Conservation (phyloP, 2,888 invertebrate genomes). For the Hydrotaea diabolus region DNA sequence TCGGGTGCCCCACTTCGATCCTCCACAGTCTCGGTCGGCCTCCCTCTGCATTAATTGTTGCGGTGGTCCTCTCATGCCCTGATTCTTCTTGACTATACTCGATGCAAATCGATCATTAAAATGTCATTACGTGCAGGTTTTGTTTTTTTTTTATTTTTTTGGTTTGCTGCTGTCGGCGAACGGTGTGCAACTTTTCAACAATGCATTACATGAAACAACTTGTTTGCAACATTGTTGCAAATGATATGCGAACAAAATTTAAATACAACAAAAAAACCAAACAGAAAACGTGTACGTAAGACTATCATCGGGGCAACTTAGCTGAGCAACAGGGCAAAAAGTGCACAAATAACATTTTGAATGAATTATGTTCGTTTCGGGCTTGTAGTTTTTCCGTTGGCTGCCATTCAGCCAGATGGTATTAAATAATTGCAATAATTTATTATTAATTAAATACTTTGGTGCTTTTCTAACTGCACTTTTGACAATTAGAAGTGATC, state of each 20-base stretch:
- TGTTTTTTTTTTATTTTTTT: background rate
- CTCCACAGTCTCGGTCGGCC: too few species aligned
- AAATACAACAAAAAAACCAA: background rate
- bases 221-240: slow-evolving; percentile 62
- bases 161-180: background rate
- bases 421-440: background rate
- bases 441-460: slow-evolving; percentile 14
- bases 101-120: background rate
- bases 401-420: background rate
- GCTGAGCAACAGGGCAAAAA: background rate
- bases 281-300: background rate
- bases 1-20: too few species aligned
- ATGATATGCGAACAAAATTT: background rate
- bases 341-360: slow-evolving; percentile 10
- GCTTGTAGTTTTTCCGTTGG: background rate
- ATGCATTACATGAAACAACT: slow-evolving; percentile 30
- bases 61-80: too few species aligned
- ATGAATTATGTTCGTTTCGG: slow-evolving; percentile 1
- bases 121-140: slow-evolving; percentile 35
- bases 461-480: too few species aligned
- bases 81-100: too few species aligned
- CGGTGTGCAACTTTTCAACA: background rate
- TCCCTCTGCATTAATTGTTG: too few species aligned
- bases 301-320: background rate
- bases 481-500: too few species aligned